These are phyloP conservation scores for Argya squamiceps DNA, from an alignment of 2,797 vertebrate genomes.

Conservation along the genomic window DNA sequence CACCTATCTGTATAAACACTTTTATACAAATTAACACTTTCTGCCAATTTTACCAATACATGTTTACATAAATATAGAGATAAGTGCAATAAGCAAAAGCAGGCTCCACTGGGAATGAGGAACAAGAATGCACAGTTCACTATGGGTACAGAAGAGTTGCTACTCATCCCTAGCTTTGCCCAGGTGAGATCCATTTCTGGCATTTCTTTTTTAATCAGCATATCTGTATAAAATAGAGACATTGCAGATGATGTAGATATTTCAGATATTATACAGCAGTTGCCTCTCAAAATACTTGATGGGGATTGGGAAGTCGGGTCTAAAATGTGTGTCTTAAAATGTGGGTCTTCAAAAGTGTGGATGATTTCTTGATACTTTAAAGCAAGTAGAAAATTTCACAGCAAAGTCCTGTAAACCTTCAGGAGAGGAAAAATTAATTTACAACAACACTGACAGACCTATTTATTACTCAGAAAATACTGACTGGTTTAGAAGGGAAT, in stretches of 20 bases:
- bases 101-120: not conserved
- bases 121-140: not conserved
- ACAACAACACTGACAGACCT: not conserved
- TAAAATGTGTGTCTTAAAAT: not conserved
- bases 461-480: not conserved
- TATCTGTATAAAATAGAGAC: not conserved
- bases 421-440: not conserved
- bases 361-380: not conserved
- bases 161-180: not conserved
- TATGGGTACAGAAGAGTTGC: not conserved
- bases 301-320: not conserved
- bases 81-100: not conserved
- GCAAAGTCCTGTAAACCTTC: not conserved
- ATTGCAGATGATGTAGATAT: not conserved
- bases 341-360: rapidly evolving
- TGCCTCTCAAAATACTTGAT: not conserved
- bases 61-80: not conserved
- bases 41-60: not conserved
- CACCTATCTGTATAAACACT: not conserved
- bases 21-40: not conserved
- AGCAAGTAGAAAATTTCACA: not conserved
- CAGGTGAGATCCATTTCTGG: not conserved
- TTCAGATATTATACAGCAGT: not conserved
- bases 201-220: not conserved
- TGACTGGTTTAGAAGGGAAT: not conserved